Base-by-base conservation (phyloP, 1,140 invertebrate genomes). In the Chymomyza costata region DNA sequence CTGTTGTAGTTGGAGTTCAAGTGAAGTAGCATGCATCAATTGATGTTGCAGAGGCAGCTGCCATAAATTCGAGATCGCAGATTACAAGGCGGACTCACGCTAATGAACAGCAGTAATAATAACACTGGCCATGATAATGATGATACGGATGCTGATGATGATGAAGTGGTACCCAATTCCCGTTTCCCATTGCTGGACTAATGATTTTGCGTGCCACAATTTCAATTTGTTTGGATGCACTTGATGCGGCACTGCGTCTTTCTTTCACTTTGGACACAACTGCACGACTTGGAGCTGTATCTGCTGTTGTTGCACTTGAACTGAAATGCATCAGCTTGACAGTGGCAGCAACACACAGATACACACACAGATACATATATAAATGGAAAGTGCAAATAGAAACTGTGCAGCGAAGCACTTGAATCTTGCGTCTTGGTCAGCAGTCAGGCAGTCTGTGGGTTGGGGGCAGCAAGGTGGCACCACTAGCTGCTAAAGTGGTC, bases 361-460 rank as follows among this genome's bases (percentile, higher is more conserved):
- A 16, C 11, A 18, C 18, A 39, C 48, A 49, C 50, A 78, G 21
- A 15, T n/a, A 16, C 11, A 18, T 15, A 39, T 45, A 49, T 47
- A 78, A 78, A 80, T 78, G 73, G 73, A 78, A 78, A 78, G 73
- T 78, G 73, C 73, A 78, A 78, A 78, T 78, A 78, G 73, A 78
- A 78, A 78, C 73, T 65, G 50, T 69, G 64, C 62, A 52, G 11
- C 13, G 21, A 5, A 28, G 25, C 10, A 28, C 5, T 5, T 28
- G 25, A 5, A 28, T 5, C 10, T 28, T 28, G 28, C 64, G 44
- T 25, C 18, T n/a, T 14, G 15, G 17, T 28, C 49, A 21, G 17
- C 16, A 40, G 15, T 21, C 16, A 10, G 38, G 21, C 47, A 40
- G 47, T 32, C 52, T 40, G 21, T 6, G 5, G 10, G 5, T 28